A percentile compares a stretch with the other conserved stretches of the same genome.
Evolutionary conservation across 2,113 vertebrate species (phyloP).

Genomic region (Equus quagga): DNA sequence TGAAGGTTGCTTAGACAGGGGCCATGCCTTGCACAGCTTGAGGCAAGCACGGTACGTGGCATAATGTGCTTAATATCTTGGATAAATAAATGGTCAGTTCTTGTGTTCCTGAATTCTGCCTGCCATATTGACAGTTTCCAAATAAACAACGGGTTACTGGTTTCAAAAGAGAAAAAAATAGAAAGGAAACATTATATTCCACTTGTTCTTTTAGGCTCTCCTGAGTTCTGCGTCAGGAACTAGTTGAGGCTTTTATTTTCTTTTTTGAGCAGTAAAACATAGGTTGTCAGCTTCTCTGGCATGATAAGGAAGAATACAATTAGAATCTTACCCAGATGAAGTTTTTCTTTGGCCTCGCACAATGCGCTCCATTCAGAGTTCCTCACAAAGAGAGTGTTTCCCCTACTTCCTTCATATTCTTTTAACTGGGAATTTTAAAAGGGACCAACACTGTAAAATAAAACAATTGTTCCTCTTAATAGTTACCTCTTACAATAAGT

Average conservation of each 20-base stretch:
- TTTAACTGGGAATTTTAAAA: not conserved
- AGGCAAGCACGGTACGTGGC: not conserved
- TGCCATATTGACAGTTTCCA: not conserved
- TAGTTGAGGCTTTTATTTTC: conserved; percentile 56
- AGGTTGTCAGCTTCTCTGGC: conserved; percentile 62
- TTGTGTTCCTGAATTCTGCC: no score
- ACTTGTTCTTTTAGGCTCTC: conserved; percentile 3
- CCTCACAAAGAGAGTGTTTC: not conserved
- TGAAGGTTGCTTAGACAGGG: not conserved
- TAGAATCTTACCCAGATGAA: conserved; percentile 63
- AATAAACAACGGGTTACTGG: not conserved
- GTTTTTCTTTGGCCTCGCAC: conserved; percentile 33
- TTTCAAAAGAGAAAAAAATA: not conserved
- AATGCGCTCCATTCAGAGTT: conserved; percentile 33
- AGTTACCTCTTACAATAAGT: conserved; percentile 30
- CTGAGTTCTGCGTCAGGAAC: conserved; percentile 48
- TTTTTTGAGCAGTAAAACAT: conserved; percentile 73
- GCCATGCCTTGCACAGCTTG: not conserved
- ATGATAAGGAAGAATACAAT: conserved; percentile 39
- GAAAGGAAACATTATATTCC: conserved; percentile 8
- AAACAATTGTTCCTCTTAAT: not conserved
- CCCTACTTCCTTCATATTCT: not conserved
- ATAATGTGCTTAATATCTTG: not conserved
- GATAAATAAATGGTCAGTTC: not conserved
- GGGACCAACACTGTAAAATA: not conserved